Base-by-base conservation (phyloP, 2,113 vertebrate genomes). In the cat (Felis catus) region DNA sequence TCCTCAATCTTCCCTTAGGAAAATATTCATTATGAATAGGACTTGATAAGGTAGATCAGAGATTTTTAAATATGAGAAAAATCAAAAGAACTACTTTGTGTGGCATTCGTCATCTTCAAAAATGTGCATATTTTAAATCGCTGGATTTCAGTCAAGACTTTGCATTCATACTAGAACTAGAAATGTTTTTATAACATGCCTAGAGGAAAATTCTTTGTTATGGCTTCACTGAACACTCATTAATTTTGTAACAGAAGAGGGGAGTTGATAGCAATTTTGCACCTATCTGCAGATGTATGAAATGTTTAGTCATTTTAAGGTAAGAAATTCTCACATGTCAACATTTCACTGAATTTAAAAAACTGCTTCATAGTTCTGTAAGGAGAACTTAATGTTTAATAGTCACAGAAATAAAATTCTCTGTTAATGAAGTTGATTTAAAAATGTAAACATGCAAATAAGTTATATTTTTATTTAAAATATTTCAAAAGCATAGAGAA, bases 231-330 rank as follows among this genome's bases (percentile, higher is more conserved):
- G 97, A 98, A 89, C 31, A 91, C 97, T 98, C 97, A 97, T 98
- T 98, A 98, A 98, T 98, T 98, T 97, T 98, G 65, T 98, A 94
- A 95, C 80, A 96, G 97, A 96, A 97, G 45, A 91, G 66, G 74
- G 74, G 73, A 96, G 92, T 92, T 98, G 97, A 96, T 97, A 95
- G 94, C 81, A 97, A 86, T 97, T 98, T 98, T 97, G 95, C 97
- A 97, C 84, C 94, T 98, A 94, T 97, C 97, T 97, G 66, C 94
- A 94, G 81, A 97, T 97, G 31, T 90, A 97, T 97, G 97, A 98
- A 98, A 96, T 98, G 96, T 98, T 98, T 97, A 97, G 84, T 97
- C 97, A 97, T 97, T 97, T 97, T 94, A 95, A 97, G 96, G 95
- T 96, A 96, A 92, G 55, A 94, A 92, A 96, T 96, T 97, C 97